Base-by-base conservation (phyloP, 1,140 invertebrate species). In the Venustaconcha ellipsiformis region DNA sequence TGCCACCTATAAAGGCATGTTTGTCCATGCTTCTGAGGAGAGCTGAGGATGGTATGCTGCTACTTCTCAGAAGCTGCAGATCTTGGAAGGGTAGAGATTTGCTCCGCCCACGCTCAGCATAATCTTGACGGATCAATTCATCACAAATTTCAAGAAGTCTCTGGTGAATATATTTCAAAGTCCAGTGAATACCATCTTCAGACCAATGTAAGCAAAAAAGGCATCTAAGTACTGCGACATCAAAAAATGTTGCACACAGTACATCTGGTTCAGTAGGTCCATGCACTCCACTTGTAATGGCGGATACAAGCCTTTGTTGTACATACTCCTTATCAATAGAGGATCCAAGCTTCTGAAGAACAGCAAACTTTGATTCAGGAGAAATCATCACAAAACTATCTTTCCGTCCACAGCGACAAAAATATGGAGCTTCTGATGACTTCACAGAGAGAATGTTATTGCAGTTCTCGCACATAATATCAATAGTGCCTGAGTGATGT, bases 121-220 rank as follows among this genome's bases (percentile, higher is more conserved):
- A 92, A 81, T 94, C 92, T 62, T 92, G 92, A 1, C 93, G 93
- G 56, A 93, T 93, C 82, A 96, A 94, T 86, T 96, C 95, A 81
- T 87, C 88, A 76, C 81, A 84, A 23, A 88, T 84, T 72, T 91
- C 90, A 4, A 88, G 78, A 58, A 92, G 80, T 62, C 92, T 86
- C 72, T 91, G 89, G 60, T 90, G 87, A 23, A 92, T 84, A 81
- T 92, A 99, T 72, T 97, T 95, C n/a, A 99, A 89, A 48, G 96
- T 96, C 98, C 98, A 99, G 90, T 95, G 96, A 48, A 99, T 94
- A 2, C 98, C 98, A 90, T 99, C 97, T 89, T 99, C 97, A 84
- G 96, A 94, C 99, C 99, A 99, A 86, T 98, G 96, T 0, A 95
- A 93, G 75, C 98, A 95, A 89, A 99, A 98, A n/a, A 99, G 92